Base-by-base conservation (phyloP, 2,888 invertebrate genomes). In the Leptopilina myrica region DNA sequence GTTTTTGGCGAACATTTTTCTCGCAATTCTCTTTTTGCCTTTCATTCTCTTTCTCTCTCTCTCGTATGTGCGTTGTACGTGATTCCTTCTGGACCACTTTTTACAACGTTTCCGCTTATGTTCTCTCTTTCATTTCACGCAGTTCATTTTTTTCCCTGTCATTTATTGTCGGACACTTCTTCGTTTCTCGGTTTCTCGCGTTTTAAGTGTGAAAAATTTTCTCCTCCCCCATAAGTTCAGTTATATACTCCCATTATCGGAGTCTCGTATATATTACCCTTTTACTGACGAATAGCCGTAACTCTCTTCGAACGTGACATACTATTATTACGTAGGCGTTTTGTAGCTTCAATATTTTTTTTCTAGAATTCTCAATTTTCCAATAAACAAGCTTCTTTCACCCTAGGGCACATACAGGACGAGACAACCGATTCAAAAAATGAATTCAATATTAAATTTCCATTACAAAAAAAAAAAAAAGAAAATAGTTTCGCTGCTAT, bases 301-400 rank as follows among this genome's bases (percentile, higher is more conserved):
- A 73, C 73, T 73, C 73, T 49, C 12, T 49, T 11, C 26, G 73
- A 56, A 73, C 73, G 53, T 73, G 73, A 56, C 73, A 49, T 26
- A 73, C 56, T n/a, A n/a, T 73, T 73, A 56, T 73, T 73, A 56
- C 73, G 73, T 73, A 33, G 73, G 73, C 56, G 73, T 56, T 53
- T 73, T 56, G 33, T 53, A 33, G 73, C 73, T 56, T 56, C 20
- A 56, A 33, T 5, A 56, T 73, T 73, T 73, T 49, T 43, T 56
- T 73, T 33, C 73, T 73, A 9, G 33, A 7, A 20, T 73, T 73
- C 73, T 56, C 9, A n/a, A 33, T 73, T 73, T 73, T 73, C 53
- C 73, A 73, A 46, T 56, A 73, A 56, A 73, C 56, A 40, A 73
- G 53, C 33, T 20, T 40, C 53, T 33, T 33, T 33, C 33, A 33